Evolutionary conservation across 2,797 vertebrate species (phyloP), one percentile per base, ranked within the genome.

Genomic region (Tokudaia tokunoshimensis): DNA sequence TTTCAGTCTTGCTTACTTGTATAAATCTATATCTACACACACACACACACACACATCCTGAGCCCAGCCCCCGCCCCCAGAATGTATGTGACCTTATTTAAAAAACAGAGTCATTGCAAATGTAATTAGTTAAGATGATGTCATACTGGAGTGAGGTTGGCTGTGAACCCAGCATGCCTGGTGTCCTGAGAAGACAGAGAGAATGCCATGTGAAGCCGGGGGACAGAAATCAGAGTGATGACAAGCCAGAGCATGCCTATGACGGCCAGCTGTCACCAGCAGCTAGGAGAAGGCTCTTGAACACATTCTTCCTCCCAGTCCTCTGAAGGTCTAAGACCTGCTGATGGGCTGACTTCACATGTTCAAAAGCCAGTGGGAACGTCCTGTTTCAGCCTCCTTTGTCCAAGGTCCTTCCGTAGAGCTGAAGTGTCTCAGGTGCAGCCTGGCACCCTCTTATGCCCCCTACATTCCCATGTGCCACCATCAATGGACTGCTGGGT

Each of bases 81-180:
- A 91, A 85, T 5, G 24, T 59, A 85, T 6, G 29, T 59, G 72
- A 78, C 52, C 72, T 81, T 78, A 92, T 67, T 96, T 92, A 80
- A 80, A 61, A 85, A 95, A 91, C 0, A 76, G n/a, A 55, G 44
- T 89, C n/a, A 6, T 17, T n/a, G 31, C 31, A 89, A 50, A 65
- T 82, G 76, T n/a, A 34, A 50, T 91, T 85, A 94, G 86, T 84
- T 82, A 95, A 92, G 37, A 79, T 94, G 78, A 79, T 41, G 17
- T 85, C 72, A 92, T 57, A 20, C 24, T 50, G 24, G 52, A 94
- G 44, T 44, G 81, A 52, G 29, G 37, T 5, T 29, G 72, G 74
- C 37, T 37, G 26, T 44, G 82, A 78, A 86, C n/a, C 31, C 82
- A 91, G 63, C 26, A 37, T 31, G 81, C 22, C 41, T 61, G 52